Evolutionary conservation across 53 echinoderm and acorn worm genomes (phyloP).

Genomic region (Crossaster papposus): DNA sequence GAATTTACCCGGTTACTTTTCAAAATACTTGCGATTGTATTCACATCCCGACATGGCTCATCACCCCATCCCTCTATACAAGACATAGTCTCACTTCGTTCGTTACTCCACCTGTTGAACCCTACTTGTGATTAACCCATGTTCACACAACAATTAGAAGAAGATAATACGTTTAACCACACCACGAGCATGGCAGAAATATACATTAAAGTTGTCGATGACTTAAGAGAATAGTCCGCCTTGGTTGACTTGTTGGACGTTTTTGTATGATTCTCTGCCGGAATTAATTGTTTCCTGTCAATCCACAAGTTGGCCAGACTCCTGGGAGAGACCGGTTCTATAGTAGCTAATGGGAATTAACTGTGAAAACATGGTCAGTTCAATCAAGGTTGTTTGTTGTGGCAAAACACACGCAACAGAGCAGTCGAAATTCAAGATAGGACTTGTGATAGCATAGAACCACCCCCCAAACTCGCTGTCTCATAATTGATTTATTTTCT

Average conservation of each 20-base stretch:
- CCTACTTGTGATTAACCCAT: too few species aligned
- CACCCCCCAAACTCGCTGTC: not conserved
- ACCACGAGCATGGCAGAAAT: too few species aligned
- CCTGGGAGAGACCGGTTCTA: not conserved
- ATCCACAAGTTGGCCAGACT: not conserved
- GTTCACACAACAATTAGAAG: too few species aligned
- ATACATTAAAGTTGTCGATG: not conserved
- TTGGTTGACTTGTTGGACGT: not conserved
- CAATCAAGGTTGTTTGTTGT: not conserved
- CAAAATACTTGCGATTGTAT: too few species aligned
- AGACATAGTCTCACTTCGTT: too few species aligned
- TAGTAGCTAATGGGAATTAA: not conserved
- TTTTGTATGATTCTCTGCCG: not conserved
- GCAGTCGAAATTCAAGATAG: not conserved
- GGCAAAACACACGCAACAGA: not conserved
- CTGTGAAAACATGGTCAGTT: not conserved
- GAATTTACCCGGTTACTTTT: too few species aligned
- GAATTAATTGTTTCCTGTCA: not conserved
- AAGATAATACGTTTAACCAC: too few species aligned
- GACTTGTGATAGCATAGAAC: constrained; percentile 2
- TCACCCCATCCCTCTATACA: too few species aligned
- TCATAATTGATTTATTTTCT: not conserved
- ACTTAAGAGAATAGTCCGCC: not conserved
- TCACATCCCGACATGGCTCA: too few species aligned
- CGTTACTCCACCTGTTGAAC: too few species aligned